Percentiles rank a stretch among this genome's conserved stretches.
Evolutionary conservation across 2,797 vertebrate species (phyloP).

Genomic region (Brachyalestes nurse): DNA sequence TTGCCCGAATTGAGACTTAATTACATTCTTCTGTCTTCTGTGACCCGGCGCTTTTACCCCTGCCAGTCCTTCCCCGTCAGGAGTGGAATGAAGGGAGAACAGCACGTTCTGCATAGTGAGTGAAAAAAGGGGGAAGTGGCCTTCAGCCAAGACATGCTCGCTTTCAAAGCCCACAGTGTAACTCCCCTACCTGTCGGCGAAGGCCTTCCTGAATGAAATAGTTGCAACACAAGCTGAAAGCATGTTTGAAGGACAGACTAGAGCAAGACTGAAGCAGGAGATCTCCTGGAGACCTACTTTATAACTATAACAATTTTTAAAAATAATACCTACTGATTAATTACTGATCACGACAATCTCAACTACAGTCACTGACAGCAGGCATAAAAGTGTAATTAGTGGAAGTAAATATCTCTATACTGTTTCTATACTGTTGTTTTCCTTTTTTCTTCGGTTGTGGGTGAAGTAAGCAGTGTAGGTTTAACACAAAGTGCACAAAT

Average conservation of each 20-base stretch:
- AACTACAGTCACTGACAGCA: too few species aligned
- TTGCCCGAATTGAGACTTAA: conserved; percentile 51
- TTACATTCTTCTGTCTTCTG: conserved; percentile 37
- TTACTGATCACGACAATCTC: too few species aligned
- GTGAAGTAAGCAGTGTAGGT: too few species aligned
- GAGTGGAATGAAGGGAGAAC: conserved; percentile 16
- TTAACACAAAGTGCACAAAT: too few species aligned
- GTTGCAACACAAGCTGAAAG: conserved; percentile 23
- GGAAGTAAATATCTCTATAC: too few species aligned
- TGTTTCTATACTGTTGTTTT: too few species aligned
- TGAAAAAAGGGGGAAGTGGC: conserved; percentile 30
- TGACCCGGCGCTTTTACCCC: conserved; percentile 31
- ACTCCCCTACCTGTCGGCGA: conserved; percentile 17
- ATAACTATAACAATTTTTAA: too few species aligned
- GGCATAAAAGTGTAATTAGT: too few species aligned
- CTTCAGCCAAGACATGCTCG: conserved; percentile 38
- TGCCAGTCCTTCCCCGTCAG: conserved; percentile 14
- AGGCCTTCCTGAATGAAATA: conserved; percentile 38
- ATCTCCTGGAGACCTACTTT: too few species aligned
- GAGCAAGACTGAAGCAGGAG: not conserved
- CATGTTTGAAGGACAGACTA: conserved; percentile 20
- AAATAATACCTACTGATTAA: too few species aligned
- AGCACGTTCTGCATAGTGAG: conserved; percentile 22
- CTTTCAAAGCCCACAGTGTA: conserved; percentile 41
- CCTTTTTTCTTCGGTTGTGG: too few species aligned